phyloP scores from a whole-genome alignment of 2,113 vertebrate species.

The Oreochromis tanganicae region DNA sequence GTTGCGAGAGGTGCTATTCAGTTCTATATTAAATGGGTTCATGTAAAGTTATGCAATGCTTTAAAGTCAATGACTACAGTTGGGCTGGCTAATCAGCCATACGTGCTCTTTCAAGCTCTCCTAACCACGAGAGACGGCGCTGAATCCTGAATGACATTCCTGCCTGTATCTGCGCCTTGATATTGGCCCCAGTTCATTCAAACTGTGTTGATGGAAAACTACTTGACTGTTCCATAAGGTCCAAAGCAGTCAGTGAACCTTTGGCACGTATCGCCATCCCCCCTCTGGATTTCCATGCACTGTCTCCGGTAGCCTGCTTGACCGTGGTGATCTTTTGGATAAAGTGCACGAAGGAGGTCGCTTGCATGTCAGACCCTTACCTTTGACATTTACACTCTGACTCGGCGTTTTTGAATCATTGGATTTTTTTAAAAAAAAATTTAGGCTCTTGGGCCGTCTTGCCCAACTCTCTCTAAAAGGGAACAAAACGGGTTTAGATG shows the following conservation, averaged over 20 bases:
- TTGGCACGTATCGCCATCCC: neutral
- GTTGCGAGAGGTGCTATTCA: neutral
- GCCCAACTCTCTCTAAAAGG: neutral
- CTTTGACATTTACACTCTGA: slow-evolving; percentile 64
- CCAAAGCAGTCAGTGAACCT: neutral
- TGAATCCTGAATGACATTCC: neutral
- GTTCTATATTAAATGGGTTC: neutral
- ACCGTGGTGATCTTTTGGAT: slow-evolving; percentile 35
- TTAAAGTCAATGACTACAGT: neutral
- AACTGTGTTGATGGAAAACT: neutral
- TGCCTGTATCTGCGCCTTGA: neutral
- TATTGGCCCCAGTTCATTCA: neutral
- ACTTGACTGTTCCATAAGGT: neutral
- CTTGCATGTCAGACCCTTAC: neutral
- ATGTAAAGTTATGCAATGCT: neutral
- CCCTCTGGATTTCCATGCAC: neutral
- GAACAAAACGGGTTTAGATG: neutral
- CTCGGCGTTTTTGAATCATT: neutral
- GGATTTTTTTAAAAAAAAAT: neutral
- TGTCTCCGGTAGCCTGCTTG: slow-evolving; percentile 7
- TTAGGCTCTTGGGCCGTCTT: neutral
- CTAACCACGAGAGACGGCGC: neutral
- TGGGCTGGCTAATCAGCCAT: neutral
- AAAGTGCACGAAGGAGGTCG: neutral
- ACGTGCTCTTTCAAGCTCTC: neutral